phyloP scores from a whole-genome alignment of 2,888 invertebrate species.

The Brenthis ino region DNA sequence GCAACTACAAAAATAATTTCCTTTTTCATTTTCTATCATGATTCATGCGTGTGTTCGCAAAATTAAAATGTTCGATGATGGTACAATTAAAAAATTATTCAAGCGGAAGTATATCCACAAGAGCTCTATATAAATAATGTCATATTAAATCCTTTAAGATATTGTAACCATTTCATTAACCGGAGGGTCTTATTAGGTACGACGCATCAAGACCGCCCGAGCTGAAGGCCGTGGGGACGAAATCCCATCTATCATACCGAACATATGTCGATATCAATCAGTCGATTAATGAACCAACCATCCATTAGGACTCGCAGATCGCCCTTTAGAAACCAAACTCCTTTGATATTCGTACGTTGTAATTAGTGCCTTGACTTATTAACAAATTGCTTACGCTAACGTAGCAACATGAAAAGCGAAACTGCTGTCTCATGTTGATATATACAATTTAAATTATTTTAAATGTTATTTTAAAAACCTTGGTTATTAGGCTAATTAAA shows the following conservation, averaged over 20 bases:
- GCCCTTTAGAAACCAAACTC: conserved; percentile 37
- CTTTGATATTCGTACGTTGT: conserved; percentile 37
- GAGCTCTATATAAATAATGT: conserved; percentile 12
- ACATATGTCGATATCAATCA: conserved; percentile 71
- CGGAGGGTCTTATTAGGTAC: conserved; percentile 56
- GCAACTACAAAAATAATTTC: conserved; percentile 14
- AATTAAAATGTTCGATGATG: conserved; percentile 9
- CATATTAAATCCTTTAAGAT: conserved; percentile 13
- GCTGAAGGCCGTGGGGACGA: conserved; percentile 57
- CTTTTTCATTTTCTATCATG: conserved; percentile 17
- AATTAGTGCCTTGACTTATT: conserved; percentile 37
- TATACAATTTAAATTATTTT: background rate
- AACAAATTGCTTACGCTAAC: conserved; percentile 31
- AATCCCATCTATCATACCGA: conserved; percentile 52
- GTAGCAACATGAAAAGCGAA: background rate
- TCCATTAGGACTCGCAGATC: conserved; percentile 42
- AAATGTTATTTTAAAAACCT: background rate
- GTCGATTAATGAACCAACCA: conserved; percentile 52
- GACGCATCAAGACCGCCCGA: conserved; percentile 54
- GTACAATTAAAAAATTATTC: conserved; percentile 1
- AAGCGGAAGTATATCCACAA: conserved; percentile 8
- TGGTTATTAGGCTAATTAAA: background rate
- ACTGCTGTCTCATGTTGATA: background rate
- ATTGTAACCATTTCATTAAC: conserved; percentile 25
- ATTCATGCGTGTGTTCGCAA: conserved; percentile 1